Conservation (phyloP, 2,113 vertebrate species). For the Corvus moneduloides region DNA sequence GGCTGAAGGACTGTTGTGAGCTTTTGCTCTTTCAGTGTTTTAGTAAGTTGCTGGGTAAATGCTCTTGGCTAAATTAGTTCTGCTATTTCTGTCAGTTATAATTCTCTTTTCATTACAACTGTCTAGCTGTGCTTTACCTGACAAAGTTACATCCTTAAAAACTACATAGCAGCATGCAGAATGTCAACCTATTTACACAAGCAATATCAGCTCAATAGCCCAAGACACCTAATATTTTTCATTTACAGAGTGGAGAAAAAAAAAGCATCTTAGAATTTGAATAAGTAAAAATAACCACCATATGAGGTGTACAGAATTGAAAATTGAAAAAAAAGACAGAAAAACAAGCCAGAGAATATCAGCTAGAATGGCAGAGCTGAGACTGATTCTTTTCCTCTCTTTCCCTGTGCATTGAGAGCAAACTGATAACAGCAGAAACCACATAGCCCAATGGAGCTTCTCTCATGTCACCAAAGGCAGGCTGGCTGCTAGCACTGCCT, state of each 20-base stretch:
- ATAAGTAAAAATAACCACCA: background rate
- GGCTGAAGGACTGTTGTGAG: background rate
- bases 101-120: background rate
- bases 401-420: background rate
- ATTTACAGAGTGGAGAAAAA: background rate
- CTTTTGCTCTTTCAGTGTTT: background rate
- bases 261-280: background rate
- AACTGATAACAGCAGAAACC: background rate
- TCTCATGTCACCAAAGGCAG: background rate
- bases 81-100: background rate
- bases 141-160: background rate
- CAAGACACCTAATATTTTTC: background rate
- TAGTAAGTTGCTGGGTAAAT: background rate
- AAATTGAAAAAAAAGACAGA: background rate
- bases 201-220: background rate
- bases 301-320: background rate
- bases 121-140: background rate
- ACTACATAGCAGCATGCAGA: background rate
- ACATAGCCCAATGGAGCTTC: background rate
- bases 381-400: background rate
- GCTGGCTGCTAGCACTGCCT: background rate
- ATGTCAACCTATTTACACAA: background rate
- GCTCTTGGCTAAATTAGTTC: background rate
- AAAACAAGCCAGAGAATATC: background rate
- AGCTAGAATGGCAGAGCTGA: background rate